A percentile compares a stretch with the other conserved stretches of the same genome.
Conservation (phyloP, 2,797 vertebrate genomes). For the Vespertilio murinus region DNA sequence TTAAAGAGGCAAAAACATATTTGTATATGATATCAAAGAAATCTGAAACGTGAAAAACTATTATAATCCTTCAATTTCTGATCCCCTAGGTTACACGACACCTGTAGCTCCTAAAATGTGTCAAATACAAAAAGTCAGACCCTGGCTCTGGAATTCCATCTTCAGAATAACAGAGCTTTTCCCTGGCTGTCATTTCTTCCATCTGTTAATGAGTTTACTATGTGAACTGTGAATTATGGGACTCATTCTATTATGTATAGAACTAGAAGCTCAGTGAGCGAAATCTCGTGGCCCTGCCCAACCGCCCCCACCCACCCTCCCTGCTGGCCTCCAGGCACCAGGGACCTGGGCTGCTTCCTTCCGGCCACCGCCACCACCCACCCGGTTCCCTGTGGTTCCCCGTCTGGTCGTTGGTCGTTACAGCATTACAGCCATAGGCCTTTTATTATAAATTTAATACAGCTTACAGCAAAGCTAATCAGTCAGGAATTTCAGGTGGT, state of each 20-base stretch:
- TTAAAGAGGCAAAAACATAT: not conserved
- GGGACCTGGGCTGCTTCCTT: too few relatives aligned
- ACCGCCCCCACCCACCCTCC: too few relatives aligned
- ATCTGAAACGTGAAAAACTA: not conserved
- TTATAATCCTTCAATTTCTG: not conserved
- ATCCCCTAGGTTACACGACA: not conserved
- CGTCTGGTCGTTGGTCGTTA: too few relatives aligned
- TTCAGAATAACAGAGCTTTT: constrained; percentile 1
- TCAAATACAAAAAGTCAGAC: not conserved
- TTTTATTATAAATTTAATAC: not conserved
- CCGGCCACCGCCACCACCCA: too few relatives aligned
- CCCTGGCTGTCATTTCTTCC: not conserved
- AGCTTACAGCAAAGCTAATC: not conserved
- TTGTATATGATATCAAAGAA: not conserved
- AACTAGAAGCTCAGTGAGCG: not conserved
- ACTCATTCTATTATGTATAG: not conserved
- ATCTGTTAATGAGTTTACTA: not conserved
- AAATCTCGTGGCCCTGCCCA: too few relatives aligned
- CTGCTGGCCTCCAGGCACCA: too few relatives aligned
- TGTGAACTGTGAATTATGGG: not conserved
- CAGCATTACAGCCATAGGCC: too few relatives aligned
- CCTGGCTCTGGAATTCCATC: not conserved
- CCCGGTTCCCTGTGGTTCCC: too few relatives aligned
- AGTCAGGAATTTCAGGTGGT: not conserved
- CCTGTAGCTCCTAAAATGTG: not conserved